These are phyloP conservation scores for Paraescarpia echinospica DNA, from an alignment of 1,140 invertebrate genomes.

Conservation along the genomic window DNA sequence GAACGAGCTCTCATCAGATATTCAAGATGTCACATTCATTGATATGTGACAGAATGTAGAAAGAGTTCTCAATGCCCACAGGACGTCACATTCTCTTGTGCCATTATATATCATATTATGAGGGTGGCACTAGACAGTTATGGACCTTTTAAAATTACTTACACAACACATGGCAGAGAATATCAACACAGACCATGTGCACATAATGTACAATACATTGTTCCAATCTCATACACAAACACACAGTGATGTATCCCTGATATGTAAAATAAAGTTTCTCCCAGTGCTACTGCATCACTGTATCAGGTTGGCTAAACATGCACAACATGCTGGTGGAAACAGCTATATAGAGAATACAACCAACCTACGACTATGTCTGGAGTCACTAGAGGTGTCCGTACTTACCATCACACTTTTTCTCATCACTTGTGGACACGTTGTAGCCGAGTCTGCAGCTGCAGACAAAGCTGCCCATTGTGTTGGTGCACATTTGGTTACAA, in stretches of 20 bases:
- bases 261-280: background rate
- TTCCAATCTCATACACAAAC: background rate
- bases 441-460: background rate
- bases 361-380: background rate
- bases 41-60: too few species aligned
- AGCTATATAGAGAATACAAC: background rate
- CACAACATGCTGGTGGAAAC: background rate
- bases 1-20: background rate
- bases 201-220: too few species aligned
- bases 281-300: background rate
- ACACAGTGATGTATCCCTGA: background rate
- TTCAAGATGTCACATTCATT: too few species aligned
- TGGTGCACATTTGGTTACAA: background rate
- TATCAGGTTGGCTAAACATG: background rate
- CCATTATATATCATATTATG: background rate
- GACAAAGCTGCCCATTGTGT: background rate
- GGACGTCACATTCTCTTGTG: too few species aligned
- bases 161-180: background rate
- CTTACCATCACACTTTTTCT: background rate
- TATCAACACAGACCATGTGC: background rate
- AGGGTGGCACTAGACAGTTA: background rate
- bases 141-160: background rate
- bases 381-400: background rate
- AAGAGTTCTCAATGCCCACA: background rate
- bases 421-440: background rate